phyloP scores from a whole-genome alignment of 2,888 invertebrate species.

The Cheiracanthium punctorium region DNA sequence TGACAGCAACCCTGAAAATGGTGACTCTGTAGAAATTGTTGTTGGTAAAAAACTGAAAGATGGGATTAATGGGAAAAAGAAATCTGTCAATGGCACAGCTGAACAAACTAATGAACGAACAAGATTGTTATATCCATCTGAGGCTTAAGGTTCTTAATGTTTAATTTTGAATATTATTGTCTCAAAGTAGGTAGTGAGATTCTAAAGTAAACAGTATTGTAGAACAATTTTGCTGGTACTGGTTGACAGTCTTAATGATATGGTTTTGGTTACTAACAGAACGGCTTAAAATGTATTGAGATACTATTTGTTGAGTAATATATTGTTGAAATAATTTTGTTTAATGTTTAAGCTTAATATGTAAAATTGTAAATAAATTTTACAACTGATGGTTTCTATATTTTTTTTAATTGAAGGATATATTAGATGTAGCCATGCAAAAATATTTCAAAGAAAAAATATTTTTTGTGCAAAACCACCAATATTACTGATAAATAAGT shows the following conservation, averaged over 20 bases:
- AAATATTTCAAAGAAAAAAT: neutral
- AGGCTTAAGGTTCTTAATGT: slow-evolving; percentile 29
- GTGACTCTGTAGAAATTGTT: slow-evolving; percentile 56
- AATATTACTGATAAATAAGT: neutral
- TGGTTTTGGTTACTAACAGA: neutral
- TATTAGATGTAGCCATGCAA: neutral
- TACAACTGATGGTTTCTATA: slow-evolving; percentile 3
- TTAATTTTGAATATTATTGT: neutral
- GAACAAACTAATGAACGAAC: slow-evolving; percentile 67
- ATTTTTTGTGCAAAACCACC: neutral
- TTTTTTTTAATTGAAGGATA: neutral
- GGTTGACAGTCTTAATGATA: neutral
- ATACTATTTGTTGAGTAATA: neutral
- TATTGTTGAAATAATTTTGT: slow-evolving; percentile 11
- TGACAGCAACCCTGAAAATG: slow-evolving; percentile 25
- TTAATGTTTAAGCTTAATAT: neutral
- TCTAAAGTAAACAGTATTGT: neutral
- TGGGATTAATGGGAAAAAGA: slow-evolving; percentile 50
- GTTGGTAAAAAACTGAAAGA: slow-evolving; percentile 48
- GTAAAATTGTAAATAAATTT: slow-evolving; percentile 1
- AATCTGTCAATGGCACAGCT: slow-evolving; percentile 58
- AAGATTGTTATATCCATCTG: slow-evolving; percentile 61
- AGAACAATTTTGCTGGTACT: neutral
- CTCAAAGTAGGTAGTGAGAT: neutral
- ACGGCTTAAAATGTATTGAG: neutral